Evolutionary conservation across 2,888 invertebrate species (phyloP).

Genomic region (Meghimatium bilineatum): DNA sequence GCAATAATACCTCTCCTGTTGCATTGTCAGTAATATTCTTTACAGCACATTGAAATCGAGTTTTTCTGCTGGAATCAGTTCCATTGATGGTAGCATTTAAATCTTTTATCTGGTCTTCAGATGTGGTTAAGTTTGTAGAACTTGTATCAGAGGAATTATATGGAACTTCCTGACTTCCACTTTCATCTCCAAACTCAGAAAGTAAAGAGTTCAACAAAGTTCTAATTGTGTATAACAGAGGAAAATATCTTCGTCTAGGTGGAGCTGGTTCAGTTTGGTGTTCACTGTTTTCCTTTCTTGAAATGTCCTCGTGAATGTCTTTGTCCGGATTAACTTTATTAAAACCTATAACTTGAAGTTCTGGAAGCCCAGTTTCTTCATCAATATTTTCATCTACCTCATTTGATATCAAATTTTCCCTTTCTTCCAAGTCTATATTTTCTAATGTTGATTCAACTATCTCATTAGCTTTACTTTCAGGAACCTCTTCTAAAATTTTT

Average conservation of each 20-base stretch:
- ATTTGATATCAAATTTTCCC: neutral
- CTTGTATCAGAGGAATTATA: constrained; percentile 30
- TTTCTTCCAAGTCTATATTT: neutral
- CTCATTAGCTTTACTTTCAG: neutral
- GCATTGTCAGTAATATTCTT: constrained; percentile 66
- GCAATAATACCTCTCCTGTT: constrained; percentile 54
- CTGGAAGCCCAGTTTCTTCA: neutral
- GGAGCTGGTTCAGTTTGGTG: neutral
- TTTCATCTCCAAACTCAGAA: constrained; percentile 42
- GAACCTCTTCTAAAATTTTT: constrained; percentile 1
- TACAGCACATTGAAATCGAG: constrained; percentile 68
- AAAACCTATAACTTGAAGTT: constrained; percentile 15
- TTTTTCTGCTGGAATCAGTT: constrained; percentile 64
- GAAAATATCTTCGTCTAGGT: constrained; percentile 32
- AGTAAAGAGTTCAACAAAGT: constrained; percentile 30
- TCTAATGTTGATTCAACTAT: neutral
- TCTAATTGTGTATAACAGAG: constrained; percentile 43
- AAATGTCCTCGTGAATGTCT: neutral
- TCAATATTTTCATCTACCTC: neutral
- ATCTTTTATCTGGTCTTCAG: constrained; percentile 12
- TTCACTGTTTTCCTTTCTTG: constrained; percentile 6
- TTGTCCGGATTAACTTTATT: neutral
- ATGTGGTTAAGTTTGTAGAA: constrained; percentile 12
- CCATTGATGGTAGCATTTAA: constrained; percentile 45
- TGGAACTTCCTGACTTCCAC: constrained; percentile 24